These are phyloP conservation scores for Cinara cedri DNA, from an alignment of 2,888 invertebrate species.

Conservation along the genomic window DNA sequence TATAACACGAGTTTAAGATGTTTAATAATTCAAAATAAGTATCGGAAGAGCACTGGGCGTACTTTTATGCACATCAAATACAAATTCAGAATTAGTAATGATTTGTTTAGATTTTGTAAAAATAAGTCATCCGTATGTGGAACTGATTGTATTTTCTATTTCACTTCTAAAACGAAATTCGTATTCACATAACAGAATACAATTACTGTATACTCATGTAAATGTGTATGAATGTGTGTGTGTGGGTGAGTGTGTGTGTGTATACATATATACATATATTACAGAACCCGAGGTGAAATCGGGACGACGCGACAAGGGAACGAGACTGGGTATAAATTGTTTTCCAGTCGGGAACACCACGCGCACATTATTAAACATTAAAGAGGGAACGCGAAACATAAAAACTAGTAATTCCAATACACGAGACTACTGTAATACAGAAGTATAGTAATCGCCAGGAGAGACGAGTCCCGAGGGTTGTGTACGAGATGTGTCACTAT, in stretches of 20 bases:
- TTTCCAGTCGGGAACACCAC: constrained; percentile 18
- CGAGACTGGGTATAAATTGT: constrained; percentile 26
- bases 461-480: constrained; percentile 1
- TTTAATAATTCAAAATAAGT: too few species aligned
- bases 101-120: not conserved
- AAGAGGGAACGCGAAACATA: constrained; percentile 9
- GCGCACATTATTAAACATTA: constrained; percentile 28
- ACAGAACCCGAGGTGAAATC: not conserved
- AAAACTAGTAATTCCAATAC: constrained; percentile 28
- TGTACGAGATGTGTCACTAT: not conserved
- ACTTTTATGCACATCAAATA: not conserved
- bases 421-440: not conserved
- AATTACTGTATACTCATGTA: constrained; percentile 5
- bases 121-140: not conserved
- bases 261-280: too few species aligned
- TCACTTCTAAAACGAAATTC: constrained; percentile 13
- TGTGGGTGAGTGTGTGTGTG: too few species aligned
- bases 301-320: not conserved
- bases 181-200: not conserved
- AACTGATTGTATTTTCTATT: not conserved
- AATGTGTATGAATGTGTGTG: too few species aligned
- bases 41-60: too few species aligned
- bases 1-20: too few species aligned
- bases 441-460: constrained; percentile 20
- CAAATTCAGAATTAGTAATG: not conserved